Base-by-base conservation (phyloP, 2,113 vertebrate species). In the Hemicordylus capensis region DNA sequence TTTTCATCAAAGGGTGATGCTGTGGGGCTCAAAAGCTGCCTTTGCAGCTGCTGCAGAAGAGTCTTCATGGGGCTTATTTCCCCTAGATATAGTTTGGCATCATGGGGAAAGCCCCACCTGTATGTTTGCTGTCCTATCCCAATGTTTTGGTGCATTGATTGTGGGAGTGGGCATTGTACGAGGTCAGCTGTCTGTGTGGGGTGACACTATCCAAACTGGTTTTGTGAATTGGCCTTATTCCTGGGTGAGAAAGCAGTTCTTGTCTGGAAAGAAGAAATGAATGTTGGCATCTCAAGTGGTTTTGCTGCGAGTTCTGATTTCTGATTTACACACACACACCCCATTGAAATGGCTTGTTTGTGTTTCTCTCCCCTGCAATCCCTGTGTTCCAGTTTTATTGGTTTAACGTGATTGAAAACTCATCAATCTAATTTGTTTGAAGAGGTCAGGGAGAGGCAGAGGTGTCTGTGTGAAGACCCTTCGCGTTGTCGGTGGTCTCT, bases 381-480 rank as follows among this genome's bases (percentile, higher is more conserved):
- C 4, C 0, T 3, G 6, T 8, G 22, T 48, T 46, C 31, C 70
- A 26, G 31, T 81, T 39, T 76, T 24, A 87, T 78, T 84, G 64
- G 51, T 80, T 85, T 78, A 28, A 54, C 77, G 88, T 89, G 85
- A 90, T 79, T 87, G 93, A 93, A 96, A 92, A 90, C 83, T 88
- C 91, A 89, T 78, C 83, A 56, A 80, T 91, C 90, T 94, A 88
- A 86, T 94, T 91, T 95, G 95, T 95, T 90, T 95, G 95, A 93
- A 96, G 94, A 76, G 89, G 82, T 92, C 91, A 90, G 37, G 54
- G 54, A 59, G 75, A 28, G 34, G 39, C 44, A 2, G 80, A 2
- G 80, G 69, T 24, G 66, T 24, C 39, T 66, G 77, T 48, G 34
- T 26, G 12, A 3, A 22, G 56, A 34, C 72, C 14, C 75, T 11